A percentile compares a stretch with the other conserved stretches of the same genome.
phyloP scores from a whole-genome alignment of 2,888 invertebrate species.

The Trissoscelio sp. region DNA sequence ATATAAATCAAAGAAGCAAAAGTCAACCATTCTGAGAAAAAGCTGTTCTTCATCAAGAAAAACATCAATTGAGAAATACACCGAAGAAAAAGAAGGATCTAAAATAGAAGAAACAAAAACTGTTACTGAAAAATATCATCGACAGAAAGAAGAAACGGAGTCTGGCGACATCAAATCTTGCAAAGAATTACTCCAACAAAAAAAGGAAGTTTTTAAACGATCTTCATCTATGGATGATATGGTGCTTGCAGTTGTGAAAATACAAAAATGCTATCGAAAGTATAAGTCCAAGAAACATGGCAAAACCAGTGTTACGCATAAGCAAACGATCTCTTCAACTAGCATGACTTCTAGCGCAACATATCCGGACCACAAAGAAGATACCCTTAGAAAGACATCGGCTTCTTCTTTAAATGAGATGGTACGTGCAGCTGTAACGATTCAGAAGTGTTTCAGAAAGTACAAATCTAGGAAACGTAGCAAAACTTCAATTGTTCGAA shows the following conservation, averaged over 20 bases:
- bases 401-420: conserved; percentile 51
- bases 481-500: not conserved
- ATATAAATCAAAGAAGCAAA: conserved; percentile 74
- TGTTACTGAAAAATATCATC: not conserved
- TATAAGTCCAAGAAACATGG: conserved; percentile 74
- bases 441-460: conserved; percentile 73
- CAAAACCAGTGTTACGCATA: conserved; percentile 67
- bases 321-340: conserved; percentile 75
- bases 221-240: conserved; percentile 50
- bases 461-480: conserved; percentile 64
- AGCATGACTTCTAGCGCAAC: conserved; percentile 1
- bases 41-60: conserved; percentile 19
- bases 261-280: conserved; percentile 73
- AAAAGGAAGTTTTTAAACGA: not conserved
- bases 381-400: not conserved
- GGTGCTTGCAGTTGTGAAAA: conserved; percentile 69
- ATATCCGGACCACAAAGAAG: not conserved
- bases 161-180: conserved; percentile 9
- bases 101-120: conserved; percentile 17
- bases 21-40: conserved; percentile 77
- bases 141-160: not conserved
- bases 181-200: conserved; percentile 8
- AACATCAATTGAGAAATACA: conserved; percentile 15
- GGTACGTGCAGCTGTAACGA: conserved; percentile 69
- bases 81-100: not conserved